Percentiles rank a stretch among this genome's conserved stretches.
These are phyloP conservation scores for Prinia subflava DNA, from an alignment of 2,113 vertebrate species.

Conservation along the genomic window DNA sequence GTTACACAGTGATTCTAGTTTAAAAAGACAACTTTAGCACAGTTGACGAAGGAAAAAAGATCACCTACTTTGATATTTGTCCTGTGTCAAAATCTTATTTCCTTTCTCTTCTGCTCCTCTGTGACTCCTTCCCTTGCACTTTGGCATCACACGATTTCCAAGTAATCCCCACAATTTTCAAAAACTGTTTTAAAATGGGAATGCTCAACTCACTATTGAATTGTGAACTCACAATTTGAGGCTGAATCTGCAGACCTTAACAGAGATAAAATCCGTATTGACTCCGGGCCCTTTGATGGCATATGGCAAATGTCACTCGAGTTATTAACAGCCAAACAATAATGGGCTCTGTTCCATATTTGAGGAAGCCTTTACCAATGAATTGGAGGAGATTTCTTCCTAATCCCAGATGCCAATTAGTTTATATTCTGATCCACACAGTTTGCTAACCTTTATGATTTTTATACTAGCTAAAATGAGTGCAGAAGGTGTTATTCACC, in stretches of 20 bases:
- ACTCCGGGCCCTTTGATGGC: not conserved
- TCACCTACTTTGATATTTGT: slow-evolving; percentile 18
- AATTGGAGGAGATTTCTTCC: slow-evolving; percentile 50
- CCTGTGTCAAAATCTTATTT: not conserved
- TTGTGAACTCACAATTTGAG: slow-evolving; percentile 23
- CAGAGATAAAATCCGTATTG: slow-evolving; percentile 33
- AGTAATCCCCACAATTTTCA: not conserved
- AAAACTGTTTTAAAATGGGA: slow-evolving; percentile 21
- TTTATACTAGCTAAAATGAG: slow-evolving; percentile 17
- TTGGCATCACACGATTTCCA: not conserved
- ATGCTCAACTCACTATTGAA: not conserved
- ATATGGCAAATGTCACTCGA: slow-evolving; percentile 51
- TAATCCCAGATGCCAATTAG: slow-evolving; percentile 43
- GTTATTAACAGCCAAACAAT: slow-evolving; percentile 59
- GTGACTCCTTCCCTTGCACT: not conserved
- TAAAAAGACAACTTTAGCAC: slow-evolving; percentile 29
- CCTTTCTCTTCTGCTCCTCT: not conserved
- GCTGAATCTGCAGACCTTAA: slow-evolving; percentile 18
- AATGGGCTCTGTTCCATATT: slow-evolving; percentile 15
- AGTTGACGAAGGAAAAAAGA: not conserved
- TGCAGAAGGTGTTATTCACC: slow-evolving; percentile 21
- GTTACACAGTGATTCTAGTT: not conserved
- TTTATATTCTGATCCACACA: slow-evolving; percentile 40
- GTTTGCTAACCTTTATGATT: slow-evolving; percentile 57
- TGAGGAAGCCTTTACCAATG: slow-evolving; percentile 43